Evolutionary conservation across 2,797 vertebrate species (phyloP).

Genomic region (Enteromius treurensis): DNA sequence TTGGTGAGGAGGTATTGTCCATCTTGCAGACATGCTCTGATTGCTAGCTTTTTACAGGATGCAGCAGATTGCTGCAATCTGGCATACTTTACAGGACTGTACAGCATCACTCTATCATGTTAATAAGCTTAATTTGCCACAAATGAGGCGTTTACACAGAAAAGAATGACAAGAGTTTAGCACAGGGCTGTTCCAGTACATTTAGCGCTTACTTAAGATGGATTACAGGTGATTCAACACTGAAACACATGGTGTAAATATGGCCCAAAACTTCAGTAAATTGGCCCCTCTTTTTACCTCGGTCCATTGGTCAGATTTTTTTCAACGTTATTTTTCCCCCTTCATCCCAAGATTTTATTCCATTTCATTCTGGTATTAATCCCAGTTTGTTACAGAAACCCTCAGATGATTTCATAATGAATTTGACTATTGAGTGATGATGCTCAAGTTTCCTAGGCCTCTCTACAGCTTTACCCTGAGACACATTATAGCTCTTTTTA

Average conservation of each 20-base stretch:
- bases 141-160: background rate
- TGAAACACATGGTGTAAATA: background rate
- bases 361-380: background rate
- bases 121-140: background rate
- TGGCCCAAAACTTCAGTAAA: background rate
- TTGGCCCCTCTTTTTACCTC: background rate
- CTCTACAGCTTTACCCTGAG: background rate
- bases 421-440: background rate
- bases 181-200: background rate
- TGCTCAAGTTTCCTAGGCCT: background rate
- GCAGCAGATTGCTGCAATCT: background rate
- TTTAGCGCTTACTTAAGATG: background rate
- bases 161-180: background rate
- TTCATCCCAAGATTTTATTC: background rate
- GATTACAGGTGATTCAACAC: background rate
- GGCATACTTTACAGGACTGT: background rate
- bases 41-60: background rate
- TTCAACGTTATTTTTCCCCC: background rate
- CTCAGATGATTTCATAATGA: conserved; percentile 3
- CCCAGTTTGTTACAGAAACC: background rate
- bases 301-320: background rate
- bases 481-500: background rate
- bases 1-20: background rate
- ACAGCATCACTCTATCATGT: background rate
- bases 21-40: background rate